A percentile compares a stretch with the other conserved stretches of the same genome.
These are phyloP conservation scores for Stenchaetothrips biformis DNA, from an alignment of 2,888 invertebrate species.

Conservation along the genomic window DNA sequence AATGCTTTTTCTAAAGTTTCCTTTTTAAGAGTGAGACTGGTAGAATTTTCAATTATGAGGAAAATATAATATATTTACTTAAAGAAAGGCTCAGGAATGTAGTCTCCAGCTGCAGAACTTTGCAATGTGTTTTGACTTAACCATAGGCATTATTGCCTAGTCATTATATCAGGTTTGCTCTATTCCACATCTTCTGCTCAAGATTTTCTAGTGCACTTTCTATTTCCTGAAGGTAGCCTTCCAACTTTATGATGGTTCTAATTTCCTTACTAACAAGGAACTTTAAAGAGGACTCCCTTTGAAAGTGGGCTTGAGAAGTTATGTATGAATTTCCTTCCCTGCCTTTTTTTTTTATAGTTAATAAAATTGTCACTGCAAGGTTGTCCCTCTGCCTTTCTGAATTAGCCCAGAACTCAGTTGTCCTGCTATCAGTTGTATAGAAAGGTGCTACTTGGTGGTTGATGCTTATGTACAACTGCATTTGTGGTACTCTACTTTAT, in stretches of 20 bases:
- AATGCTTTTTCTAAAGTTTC: too few relatives aligned
- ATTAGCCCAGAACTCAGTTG: background rate
- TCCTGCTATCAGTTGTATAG: background rate
- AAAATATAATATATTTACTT: background rate
- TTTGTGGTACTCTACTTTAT: background rate
- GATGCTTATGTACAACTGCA: background rate
- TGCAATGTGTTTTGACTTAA: too few relatives aligned
- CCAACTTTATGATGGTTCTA: too few relatives aligned
- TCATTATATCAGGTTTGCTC: too few relatives aligned
- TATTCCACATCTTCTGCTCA: too few relatives aligned
- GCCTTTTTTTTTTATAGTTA: background rate
- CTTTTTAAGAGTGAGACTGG: background rate
- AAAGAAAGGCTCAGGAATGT: background rate
- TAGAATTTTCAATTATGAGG: background rate
- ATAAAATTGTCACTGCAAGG: background rate
- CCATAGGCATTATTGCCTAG: too few relatives aligned
- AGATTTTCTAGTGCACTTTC: too few relatives aligned
- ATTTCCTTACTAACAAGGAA: too few relatives aligned
- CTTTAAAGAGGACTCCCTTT: too few relatives aligned
- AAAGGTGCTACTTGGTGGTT: background rate
- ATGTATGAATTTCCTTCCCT: too few relatives aligned
- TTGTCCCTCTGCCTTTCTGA: background rate
- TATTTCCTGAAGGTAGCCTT: too few relatives aligned
- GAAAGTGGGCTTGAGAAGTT: too few relatives aligned
- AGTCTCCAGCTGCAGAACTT: background rate